Percentiles rank a stretch among this genome's conserved stretches.
phyloP scores from a whole-genome alignment of 2,113 vertebrate genomes.

The Brevimyrus niger region DNA sequence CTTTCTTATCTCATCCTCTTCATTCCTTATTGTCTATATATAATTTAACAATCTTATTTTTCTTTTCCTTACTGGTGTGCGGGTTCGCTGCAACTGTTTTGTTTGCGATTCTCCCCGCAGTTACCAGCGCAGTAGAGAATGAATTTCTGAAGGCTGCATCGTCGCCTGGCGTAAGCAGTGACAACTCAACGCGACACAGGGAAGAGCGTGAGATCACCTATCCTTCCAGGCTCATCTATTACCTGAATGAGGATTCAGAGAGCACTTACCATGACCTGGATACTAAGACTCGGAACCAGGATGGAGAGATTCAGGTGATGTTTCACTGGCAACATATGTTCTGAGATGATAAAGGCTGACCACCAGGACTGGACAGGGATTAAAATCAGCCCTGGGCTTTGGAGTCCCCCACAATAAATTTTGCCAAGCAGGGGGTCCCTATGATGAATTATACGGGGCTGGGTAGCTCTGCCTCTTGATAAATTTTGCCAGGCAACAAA shows the following conservation, averaged over 20 bases:
- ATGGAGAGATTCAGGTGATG: constrained; percentile 76
- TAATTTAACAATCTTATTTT: background rate
- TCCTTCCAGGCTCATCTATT: constrained; percentile 92
- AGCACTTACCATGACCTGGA: constrained; percentile 89
- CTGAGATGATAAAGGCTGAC: background rate
- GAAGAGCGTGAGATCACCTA: constrained; percentile 74
- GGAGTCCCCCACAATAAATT: background rate
- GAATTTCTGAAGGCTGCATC: constrained; percentile 56
- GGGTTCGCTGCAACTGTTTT: background rate
- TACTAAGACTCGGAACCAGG: constrained; percentile 78
- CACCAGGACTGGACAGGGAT: background rate
- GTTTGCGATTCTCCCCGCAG: constrained; percentile 39
- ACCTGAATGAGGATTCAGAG: constrained; percentile 86
- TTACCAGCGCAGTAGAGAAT: constrained; percentile 52
- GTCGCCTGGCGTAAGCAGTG: constrained; percentile 48
- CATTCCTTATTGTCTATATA: background rate
- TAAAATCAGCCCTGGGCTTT: background rate
- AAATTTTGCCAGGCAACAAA: background rate
- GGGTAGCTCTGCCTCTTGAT: background rate
- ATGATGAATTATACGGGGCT: background rate
- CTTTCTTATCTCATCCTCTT: background rate
- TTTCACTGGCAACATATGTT: background rate
- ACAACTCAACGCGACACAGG: constrained; percentile 60
- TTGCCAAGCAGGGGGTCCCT: background rate
- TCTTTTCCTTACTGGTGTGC: background rate